These are phyloP conservation scores for Brachypalpus laphriformis DNA, from an alignment of 2,888 invertebrate genomes.

Conservation along the genomic window DNA sequence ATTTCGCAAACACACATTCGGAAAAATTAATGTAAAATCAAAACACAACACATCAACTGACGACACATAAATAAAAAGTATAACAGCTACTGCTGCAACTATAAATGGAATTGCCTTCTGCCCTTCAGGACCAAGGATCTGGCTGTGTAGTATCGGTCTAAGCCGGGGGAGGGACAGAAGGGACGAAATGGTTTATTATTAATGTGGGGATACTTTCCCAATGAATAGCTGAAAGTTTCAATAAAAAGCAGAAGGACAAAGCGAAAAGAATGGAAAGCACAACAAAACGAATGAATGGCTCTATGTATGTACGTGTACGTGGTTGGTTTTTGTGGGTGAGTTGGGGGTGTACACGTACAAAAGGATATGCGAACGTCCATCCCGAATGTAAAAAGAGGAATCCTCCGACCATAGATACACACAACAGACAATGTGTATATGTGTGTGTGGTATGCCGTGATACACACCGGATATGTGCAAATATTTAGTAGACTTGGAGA, in stretches of 20 bases:
- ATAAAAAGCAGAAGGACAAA: conserved; percentile 73
- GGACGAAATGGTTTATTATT: conserved; percentile 71
- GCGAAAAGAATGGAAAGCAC: conserved; percentile 53
- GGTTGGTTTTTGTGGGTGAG: conserved; percentile 35
- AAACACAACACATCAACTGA: conserved; percentile 72
- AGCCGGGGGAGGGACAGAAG: conserved; percentile 7
- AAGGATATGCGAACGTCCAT: conserved; percentile 69
- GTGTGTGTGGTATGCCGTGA: conserved; percentile 40
- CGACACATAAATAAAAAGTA: conserved; percentile 66
- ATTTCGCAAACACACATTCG: conserved; percentile 61
- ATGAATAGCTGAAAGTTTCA: conserved; percentile 74
- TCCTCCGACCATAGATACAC: conserved; percentile 57
- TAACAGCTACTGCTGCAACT: conserved; percentile 67
- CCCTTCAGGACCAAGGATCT: conserved; percentile 36
- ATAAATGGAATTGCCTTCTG: conserved; percentile 72
- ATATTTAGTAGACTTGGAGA: conserved; percentile 74
- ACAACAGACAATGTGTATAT: conserved; percentile 43
- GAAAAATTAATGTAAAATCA: conserved; percentile 74
- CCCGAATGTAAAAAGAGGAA: conserved; percentile 30
- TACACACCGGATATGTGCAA: conserved; percentile 74
- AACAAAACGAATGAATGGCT: conserved; percentile 47
- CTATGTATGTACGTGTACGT: conserved; percentile 24
- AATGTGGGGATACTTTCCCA: conserved; percentile 74
- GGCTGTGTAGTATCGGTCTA: conserved; percentile 26
- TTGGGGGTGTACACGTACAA: conserved; percentile 26